Evolutionary conservation across 2,797 vertebrate species (phyloP).

Genomic region (Cyprinella venusta): DNA sequence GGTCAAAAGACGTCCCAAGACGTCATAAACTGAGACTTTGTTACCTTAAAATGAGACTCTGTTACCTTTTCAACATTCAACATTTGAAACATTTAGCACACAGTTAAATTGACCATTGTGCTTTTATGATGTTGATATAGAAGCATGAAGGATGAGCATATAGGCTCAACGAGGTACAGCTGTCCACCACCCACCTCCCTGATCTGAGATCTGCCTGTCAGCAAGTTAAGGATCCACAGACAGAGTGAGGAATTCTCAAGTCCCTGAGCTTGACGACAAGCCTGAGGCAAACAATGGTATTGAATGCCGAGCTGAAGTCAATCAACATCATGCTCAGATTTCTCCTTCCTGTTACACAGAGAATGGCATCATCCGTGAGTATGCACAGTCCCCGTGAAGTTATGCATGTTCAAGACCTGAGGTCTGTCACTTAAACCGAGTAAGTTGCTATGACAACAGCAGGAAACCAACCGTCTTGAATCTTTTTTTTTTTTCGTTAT

Average conservation of each 20-base stretch:
- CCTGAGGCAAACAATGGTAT: slow-evolving; percentile 15
- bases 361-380: slow-evolving; percentile 18
- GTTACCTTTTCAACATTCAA: not conserved
- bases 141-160: not conserved
- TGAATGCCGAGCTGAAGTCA: slow-evolving; percentile 37
- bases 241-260: slow-evolving; percentile 22
- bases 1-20: too few relatives aligned
- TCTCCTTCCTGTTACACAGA: slow-evolving; percentile 26
- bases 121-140: not conserved
- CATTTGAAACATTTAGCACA: not conserved
- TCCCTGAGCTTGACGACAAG: slow-evolving; percentile 31
- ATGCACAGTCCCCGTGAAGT: slow-evolving; percentile 30
- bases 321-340: slow-evolving; percentile 10
- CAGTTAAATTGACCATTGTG: not conserved
- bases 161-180: not conserved
- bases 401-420: slow-evolving; percentile 39
- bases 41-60: too few relatives aligned
- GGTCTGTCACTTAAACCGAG: slow-evolving; percentile 41
- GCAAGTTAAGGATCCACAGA: not conserved
- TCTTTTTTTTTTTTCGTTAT: slow-evolving; percentile 45
- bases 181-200: not conserved
- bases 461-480: slow-evolving; percentile 29
- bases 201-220: slow-evolving; percentile 23
- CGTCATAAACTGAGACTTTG: too few relatives aligned
- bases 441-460: slow-evolving; percentile 52